phyloP scores from a whole-genome alignment of 2,888 invertebrate species.

The Synanthedon andrenaeformis region DNA sequence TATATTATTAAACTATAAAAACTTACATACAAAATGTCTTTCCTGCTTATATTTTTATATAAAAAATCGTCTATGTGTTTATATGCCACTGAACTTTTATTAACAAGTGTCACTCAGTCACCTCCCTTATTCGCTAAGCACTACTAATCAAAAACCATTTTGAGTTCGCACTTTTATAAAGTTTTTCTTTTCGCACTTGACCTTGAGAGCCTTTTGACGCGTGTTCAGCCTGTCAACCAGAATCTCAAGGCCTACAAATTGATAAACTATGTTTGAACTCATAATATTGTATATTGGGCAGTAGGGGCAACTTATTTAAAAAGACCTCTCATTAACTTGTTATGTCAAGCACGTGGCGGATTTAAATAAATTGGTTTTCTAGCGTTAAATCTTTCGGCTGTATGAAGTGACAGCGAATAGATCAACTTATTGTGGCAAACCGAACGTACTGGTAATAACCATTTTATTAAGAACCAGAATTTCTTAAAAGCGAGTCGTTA shows the following conservation, averaged over 20 bases:
- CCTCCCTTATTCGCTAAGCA: slow-evolving; percentile 7
- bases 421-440: not conserved
- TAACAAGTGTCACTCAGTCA: too few species aligned
- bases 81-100: too few species aligned
- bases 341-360: too few species aligned
- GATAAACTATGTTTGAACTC: not conserved
- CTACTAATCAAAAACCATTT: slow-evolving; percentile 30
- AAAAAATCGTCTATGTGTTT: too few species aligned
- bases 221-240: not conserved
- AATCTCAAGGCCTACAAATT: not conserved
- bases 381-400: not conserved
- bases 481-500: not conserved
- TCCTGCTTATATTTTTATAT: too few species aligned
- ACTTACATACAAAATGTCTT: too few species aligned
- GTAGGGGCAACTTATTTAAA: not conserved
- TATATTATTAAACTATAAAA: too few species aligned
- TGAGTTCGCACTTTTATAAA: slow-evolving; percentile 26
- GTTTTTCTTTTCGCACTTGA: slow-evolving; percentile 19
- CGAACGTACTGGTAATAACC: not conserved
- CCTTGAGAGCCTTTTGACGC: slow-evolving; percentile 23
- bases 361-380: too few species aligned
- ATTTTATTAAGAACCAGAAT: not conserved
- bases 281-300: not conserved
- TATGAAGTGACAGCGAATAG: not conserved
- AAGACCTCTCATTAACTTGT: not conserved